Conservation (phyloP, 2,797 vertebrate species). For the Alauda arvensis region DNA sequence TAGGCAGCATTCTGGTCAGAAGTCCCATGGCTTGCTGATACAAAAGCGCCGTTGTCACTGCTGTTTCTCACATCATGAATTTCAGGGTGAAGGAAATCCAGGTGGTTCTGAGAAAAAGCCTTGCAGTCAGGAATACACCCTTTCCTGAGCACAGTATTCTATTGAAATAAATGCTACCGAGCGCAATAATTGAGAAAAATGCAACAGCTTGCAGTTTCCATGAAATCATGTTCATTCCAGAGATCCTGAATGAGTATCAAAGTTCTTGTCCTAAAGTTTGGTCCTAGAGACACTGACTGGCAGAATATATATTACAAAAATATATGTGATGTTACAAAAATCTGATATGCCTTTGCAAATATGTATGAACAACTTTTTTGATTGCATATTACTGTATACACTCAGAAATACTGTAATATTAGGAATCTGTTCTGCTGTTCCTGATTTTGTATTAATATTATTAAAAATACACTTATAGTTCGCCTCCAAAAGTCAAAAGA, state of each 20-base stretch:
- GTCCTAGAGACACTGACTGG: background rate
- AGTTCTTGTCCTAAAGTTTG: background rate
- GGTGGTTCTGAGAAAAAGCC: background rate
- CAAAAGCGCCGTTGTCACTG: background rate
- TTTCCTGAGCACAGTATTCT: background rate
- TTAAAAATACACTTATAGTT: background rate
- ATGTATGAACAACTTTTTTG: background rate
- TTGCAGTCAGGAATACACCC: background rate
- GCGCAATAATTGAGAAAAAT: background rate
- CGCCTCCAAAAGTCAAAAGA: background rate
- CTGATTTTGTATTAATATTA: background rate
- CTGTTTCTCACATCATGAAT: rapidly evolving
- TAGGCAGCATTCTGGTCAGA: background rate
- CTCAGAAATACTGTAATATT: background rate
- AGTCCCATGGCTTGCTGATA: background rate
- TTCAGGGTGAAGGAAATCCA: background rate
- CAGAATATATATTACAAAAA: background rate
- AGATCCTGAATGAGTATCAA: background rate
- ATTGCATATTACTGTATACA: background rate
- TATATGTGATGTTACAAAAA: background rate
- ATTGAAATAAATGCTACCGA: background rate
- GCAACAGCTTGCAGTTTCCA: background rate
- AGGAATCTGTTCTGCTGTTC: background rate
- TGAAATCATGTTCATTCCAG: background rate
- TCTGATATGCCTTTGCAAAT: background rate